Base-by-base conservation (phyloP, 2,888 invertebrate genomes). In the Graphium colonna region DNA sequence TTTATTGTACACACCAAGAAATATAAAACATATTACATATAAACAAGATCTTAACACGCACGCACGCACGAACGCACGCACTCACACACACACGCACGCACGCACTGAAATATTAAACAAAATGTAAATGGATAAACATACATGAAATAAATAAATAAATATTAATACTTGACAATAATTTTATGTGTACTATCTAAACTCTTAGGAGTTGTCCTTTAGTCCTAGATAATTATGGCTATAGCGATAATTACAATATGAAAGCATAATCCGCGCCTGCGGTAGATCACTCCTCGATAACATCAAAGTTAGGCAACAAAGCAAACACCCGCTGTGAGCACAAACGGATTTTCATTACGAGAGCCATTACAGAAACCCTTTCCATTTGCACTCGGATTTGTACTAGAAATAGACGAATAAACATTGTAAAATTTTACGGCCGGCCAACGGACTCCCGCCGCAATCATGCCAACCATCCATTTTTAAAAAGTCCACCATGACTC, bases 391-490 rank as follows among this genome's bases (percentile, higher is more conserved):
- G 63, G 67, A 68, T 67, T 65, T 65, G 63, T 60, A 63, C 70
- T 71, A 63, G 69, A 73, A 76, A 75, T 76, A 77, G 66, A 60
- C 58, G 58, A 62, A 71, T 72, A 75, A 75, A 77, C 74, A 74
- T 67, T 67, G 69, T 75, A 68, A 69, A 75, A 67, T 74, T 71
- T 76, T 71, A 72, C 70, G 65, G 60, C 21, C 64, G 70, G 66
- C 65, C 67, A 62, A 42, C 16, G 7, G 39, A 31, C 21, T 16
- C 13, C 36, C 21, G 51, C 41, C 12, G 39, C 36, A 21, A 46
- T 41, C 41, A 36, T 36, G 12, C 4, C 3, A 9, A 1, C 12
- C 36, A n/a, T n/a, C 13, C 13, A 36, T n/a, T 9, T 7, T 3
- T 10, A 9, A 3, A n/a, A n/a, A 3, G 8, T 7, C 33, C 8